Conservation (phyloP, 2,113 vertebrate species). For the Sylvietta virens region DNA sequence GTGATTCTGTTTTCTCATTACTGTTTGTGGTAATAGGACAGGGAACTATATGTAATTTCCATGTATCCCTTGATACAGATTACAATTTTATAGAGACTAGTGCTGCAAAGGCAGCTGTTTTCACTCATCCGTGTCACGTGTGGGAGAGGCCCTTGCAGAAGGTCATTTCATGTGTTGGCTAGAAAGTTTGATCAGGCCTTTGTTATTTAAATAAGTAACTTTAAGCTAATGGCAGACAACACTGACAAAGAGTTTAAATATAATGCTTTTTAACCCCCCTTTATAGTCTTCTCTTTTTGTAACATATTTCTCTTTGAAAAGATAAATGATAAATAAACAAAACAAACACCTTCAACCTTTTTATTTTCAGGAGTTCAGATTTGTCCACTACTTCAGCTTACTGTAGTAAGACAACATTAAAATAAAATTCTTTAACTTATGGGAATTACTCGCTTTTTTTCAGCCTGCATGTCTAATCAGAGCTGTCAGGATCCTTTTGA, state of each 20-base stretch:
- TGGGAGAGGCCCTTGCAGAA: background rate
- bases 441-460: background rate
- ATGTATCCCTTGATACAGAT: slow-evolving; percentile 37
- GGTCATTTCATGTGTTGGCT: background rate
- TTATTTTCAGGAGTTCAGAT: background rate
- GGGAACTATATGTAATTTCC: slow-evolving; percentile 29
- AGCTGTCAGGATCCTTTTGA: background rate
- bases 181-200: background rate
- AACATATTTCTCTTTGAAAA: background rate
- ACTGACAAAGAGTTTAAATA: background rate
- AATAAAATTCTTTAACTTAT: background rate
- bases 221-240: background rate
- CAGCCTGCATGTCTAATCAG: background rate
- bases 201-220: slow-evolving; percentile 6
- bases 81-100: background rate
- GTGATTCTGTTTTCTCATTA: slow-evolving; percentile 44
- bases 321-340: background rate
- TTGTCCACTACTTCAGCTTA: background rate
- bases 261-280: background rate
- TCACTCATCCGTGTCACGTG: background rate
- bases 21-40: slow-evolving; percentile 20
- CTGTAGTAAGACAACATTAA: background rate
- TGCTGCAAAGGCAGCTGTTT: slow-evolving; percentile 29
- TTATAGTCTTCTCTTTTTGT: background rate
- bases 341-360: background rate